Percentiles rank a stretch among this genome's conserved stretches.
Evolutionary conservation across 2,888 invertebrate genomes (phyloP).

Genomic region (Sericinus montela): DNA sequence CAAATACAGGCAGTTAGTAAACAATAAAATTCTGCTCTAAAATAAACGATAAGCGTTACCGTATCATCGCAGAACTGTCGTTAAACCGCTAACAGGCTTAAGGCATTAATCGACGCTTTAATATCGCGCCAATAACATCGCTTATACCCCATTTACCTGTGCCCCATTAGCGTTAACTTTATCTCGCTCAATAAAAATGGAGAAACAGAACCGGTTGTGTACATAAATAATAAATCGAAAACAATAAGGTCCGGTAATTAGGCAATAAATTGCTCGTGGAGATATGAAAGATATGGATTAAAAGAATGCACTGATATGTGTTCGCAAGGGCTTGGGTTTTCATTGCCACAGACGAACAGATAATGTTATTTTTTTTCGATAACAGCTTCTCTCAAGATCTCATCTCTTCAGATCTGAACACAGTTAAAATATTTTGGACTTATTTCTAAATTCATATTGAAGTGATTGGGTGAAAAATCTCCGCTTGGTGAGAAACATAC

Average conservation of each 20-base stretch:
- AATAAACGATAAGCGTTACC: not conserved
- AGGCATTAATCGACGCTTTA: constrained; percentile 5
- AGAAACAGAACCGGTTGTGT: constrained; percentile 24
- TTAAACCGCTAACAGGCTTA: constrained; percentile 8
- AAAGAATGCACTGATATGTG: constrained; percentile 31
- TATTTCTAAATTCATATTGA: no score
- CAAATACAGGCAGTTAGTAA: not conserved
- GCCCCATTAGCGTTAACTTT: constrained; percentile 49
- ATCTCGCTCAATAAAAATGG: constrained; percentile 45
- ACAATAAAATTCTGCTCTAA: not conserved
- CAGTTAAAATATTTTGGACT: no score
- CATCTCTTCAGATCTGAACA: no score
- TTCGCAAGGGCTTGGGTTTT: constrained; percentile 16
- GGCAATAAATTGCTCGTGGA: constrained; percentile 47
- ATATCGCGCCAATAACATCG: constrained; percentile 10
- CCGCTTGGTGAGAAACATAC: no score
- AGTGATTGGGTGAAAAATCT: no score
- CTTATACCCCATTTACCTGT: constrained; percentile 33
- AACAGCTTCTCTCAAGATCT: no score
- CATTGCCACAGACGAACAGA: not conserved
- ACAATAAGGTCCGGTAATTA: constrained; percentile 54
- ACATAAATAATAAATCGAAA: constrained; percentile 48
- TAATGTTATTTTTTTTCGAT: not conserved
- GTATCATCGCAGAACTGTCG: not conserved
- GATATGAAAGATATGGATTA: constrained; percentile 43